Evolutionary conservation across 2,797 vertebrate species (phyloP), one percentile per base, ranked within the genome.

Genomic region (Crenuchus spilurus): DNA sequence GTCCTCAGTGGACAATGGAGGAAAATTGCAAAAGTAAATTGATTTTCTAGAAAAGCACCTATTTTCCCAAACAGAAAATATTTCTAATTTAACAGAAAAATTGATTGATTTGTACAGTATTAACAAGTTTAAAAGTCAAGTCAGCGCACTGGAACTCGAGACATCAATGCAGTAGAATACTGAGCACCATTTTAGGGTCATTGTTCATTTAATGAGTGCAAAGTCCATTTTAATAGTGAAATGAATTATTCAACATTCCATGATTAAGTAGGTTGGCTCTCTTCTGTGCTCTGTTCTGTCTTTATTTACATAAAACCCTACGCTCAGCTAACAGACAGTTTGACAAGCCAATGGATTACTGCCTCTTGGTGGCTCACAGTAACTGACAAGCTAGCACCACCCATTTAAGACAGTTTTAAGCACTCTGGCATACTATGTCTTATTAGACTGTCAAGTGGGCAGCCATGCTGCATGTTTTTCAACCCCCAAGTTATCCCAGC

Each of bases 381-480:
- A 86, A 93, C 82, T 90, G 90, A 90, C 81, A 80, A 62, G 61
- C 83, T 85, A 82, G 80, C 77, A 79, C 86, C 80, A 83, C 88
- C 87, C 83, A 41, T 77, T 80, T 87, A 72, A 87, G 86, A 79
- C 80, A 76, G 87, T 81, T 82, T 75, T 72, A 82, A 82, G 77
- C 78, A 70, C 82, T 88, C 85, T 84, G 84, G 48, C 78, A 60
- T 55, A 28, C 85, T 26, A 31, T 90, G 91, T 91, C 85, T 89
- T 81, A 82, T 86, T 89, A 92, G 91, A 92, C 37, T 78, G 91
- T 91, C 91, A 93, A 87, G 83, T 82, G 87, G 88, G 86, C 88
- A 88, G 86, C 88, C 87, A 91, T 86, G 86, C 85, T 51, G 77
- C 1, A 14, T 75, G 87, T 91, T 88, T 88, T 1, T 26, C 75